These are phyloP conservation scores for Carterocephalus palaemon DNA, from an alignment of 2,888 invertebrate species.

Conservation along the genomic window DNA sequence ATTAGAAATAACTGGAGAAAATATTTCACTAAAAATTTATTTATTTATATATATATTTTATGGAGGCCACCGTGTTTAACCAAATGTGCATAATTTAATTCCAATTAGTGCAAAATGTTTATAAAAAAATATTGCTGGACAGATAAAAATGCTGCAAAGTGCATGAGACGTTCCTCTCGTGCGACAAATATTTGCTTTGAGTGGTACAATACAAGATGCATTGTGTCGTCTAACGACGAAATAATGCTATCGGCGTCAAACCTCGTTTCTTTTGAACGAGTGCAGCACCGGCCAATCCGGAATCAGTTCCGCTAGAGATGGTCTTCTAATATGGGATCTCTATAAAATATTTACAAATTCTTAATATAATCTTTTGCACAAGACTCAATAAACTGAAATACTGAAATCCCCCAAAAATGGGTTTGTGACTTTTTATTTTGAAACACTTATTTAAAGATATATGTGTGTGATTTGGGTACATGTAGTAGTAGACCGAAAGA, in stretches of 20 bases:
- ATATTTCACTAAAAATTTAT: too few species aligned
- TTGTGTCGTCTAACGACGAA: conserved; percentile 61
- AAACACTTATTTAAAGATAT: not conserved
- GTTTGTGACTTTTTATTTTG: conserved; percentile 2
- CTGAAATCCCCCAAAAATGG: not conserved
- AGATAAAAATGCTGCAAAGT: conserved; percentile 39
- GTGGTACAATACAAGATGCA: conserved; percentile 71
- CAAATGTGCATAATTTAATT: too few species aligned
- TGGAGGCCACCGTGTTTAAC: too few species aligned
- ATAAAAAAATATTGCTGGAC: conserved; percentile 42
- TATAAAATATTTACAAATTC: conserved; percentile 71
- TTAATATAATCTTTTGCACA: conserved; percentile 39
- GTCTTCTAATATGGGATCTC: conserved; percentile 83
- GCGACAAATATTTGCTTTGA: conserved; percentile 59
- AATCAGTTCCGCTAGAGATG: conserved; percentile 95
- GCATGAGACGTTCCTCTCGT: conserved; percentile 50
- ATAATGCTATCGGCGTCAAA: conserved; percentile 77
- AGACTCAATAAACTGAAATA: not conserved
- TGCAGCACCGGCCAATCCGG: conserved; percentile 97
- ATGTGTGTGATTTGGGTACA: conserved; percentile 1
- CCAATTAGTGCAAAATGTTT: conserved; percentile 20
- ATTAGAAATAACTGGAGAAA: too few species aligned
- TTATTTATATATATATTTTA: too few species aligned
- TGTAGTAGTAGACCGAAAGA: not conserved
- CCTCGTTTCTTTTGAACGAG: conserved; percentile 90